phyloP scores from a whole-genome alignment of 1,140 invertebrate genomes.

The Drosophila lacertosa region DNA sequence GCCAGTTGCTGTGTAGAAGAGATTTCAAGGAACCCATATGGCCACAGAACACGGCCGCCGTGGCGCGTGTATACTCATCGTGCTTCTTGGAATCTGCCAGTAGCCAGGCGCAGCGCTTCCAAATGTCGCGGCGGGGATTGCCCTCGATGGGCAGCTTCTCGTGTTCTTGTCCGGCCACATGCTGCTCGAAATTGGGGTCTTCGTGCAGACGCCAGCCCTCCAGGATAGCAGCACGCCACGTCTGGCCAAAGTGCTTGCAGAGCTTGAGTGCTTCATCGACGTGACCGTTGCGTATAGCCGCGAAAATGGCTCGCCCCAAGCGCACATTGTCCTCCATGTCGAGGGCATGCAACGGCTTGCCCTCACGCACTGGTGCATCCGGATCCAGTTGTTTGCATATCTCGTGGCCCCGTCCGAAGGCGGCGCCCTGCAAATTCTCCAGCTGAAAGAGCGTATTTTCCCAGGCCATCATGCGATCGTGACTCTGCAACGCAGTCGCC shows the following conservation, averaged over 20 bases:
- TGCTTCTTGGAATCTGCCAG: constrained; percentile 86
- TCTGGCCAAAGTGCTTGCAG: constrained; percentile 93
- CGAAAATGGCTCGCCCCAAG: constrained; percentile 89
- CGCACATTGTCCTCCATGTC: constrained; percentile 95
- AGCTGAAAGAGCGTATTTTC: constrained; percentile 95
- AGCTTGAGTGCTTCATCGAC: constrained; percentile 93
- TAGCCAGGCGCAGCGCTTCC: constrained; percentile 94
- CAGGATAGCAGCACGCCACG: constrained; percentile 94
- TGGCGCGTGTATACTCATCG: constrained; percentile 88
- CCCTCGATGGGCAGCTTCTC: constrained; percentile 89
- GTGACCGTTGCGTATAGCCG: constrained; percentile 93
- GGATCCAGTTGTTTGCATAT: constrained; percentile 93
- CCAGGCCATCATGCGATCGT: constrained; percentile 92
- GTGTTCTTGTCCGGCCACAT: constrained; percentile 57
- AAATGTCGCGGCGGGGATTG: constrained; percentile 94
- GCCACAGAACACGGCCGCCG: constrained; percentile 93
- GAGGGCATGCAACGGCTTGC: constrained; percentile 92
- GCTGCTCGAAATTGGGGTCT: constrained; percentile 89
- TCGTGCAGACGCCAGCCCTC: constrained; percentile 95
- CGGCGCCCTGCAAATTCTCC: constrained; percentile 84
- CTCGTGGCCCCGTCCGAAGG: constrained; percentile 85
- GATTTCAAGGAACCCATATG: constrained; percentile 90
- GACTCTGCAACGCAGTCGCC: constrained; percentile 88
- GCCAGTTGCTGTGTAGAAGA: constrained; percentile 91
- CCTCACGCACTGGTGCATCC: constrained; percentile 94